Percentiles rank a stretch among this genome's conserved stretches.
These are phyloP conservation scores for Vollenhovia emeryi DNA, from an alignment of 1,140 invertebrate species.

Conservation along the genomic window DNA sequence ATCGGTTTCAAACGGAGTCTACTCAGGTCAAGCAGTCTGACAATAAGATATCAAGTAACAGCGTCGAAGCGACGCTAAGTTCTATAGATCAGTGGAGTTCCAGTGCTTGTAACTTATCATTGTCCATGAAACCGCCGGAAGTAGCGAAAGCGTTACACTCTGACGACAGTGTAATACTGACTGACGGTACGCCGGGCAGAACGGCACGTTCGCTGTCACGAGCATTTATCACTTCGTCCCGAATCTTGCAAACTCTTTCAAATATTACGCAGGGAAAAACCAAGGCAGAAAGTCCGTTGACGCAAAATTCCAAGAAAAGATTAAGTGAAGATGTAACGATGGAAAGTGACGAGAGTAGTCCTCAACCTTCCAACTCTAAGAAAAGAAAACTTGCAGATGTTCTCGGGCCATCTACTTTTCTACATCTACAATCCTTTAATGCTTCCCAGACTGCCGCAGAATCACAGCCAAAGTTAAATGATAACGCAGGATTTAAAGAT, in stretches of 20 bases:
- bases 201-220: slow-evolving; percentile 70
- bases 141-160: slow-evolving; percentile 70
- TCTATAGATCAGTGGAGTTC: slow-evolving; percentile 81
- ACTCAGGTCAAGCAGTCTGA: not conserved
- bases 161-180: slow-evolving; percentile 71
- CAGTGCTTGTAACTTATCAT: slow-evolving; percentile 70
- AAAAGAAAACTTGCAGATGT: slow-evolving; percentile 81
- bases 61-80: slow-evolving; percentile 72
- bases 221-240: slow-evolving; percentile 81
- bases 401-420: slow-evolving; percentile 53
- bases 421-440: slow-evolving; percentile 76
- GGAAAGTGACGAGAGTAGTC: slow-evolving; percentile 31
- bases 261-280: slow-evolving; percentile 77
- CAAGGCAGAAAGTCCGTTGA: slow-evolving; percentile 55
- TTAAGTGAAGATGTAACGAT: slow-evolving; percentile 35
- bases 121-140: slow-evolving; percentile 77
- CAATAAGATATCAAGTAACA: slow-evolving; percentile 65
- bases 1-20: not conserved
- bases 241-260: slow-evolving; percentile 82
- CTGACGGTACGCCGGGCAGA: slow-evolving; percentile 63
- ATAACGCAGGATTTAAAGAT: slow-evolving; percentile 38
- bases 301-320: slow-evolving; percentile 44
- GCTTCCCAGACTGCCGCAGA: slow-evolving; percentile 71
- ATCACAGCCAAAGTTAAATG: slow-evolving; percentile 46
- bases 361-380: slow-evolving; percentile 64